Evolutionary conservation across 92 coral and sea anemone genomes (phyloP).

Genomic region (Metridium senile): DNA sequence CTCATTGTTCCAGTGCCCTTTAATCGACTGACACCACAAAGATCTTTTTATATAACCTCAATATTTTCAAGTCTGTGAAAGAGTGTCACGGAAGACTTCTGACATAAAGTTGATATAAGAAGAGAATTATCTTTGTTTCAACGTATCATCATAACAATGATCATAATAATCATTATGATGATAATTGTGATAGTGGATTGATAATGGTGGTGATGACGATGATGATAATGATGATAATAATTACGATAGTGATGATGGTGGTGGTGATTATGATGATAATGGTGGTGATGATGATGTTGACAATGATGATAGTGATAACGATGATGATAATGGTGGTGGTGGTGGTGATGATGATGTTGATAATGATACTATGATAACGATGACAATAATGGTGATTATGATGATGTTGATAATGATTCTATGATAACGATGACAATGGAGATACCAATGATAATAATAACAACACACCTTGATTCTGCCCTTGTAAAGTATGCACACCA

Average conservation of each 20-base stretch:
- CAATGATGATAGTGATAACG: background rate
- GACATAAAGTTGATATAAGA: too few species aligned
- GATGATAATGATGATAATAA: background rate
- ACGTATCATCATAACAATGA: background rate
- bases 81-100: too few species aligned
- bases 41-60: background rate
- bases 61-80: background rate
- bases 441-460: background rate
- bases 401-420: background rate
- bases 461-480: background rate
- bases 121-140: too few species aligned
- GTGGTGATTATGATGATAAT: background rate
- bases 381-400: background rate
- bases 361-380: background rate
- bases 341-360: background rate
- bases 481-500: background rate
- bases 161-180: background rate
- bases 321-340: background rate
- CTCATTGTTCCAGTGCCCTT: background rate
- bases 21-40: background rate
- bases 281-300: background rate
- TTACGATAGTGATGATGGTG: background rate
- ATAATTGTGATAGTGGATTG: background rate
- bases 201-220: background rate
- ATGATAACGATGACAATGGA: background rate